Conservation (phyloP, 2,888 invertebrate species). For the Andricus quercusramuli region DNA sequence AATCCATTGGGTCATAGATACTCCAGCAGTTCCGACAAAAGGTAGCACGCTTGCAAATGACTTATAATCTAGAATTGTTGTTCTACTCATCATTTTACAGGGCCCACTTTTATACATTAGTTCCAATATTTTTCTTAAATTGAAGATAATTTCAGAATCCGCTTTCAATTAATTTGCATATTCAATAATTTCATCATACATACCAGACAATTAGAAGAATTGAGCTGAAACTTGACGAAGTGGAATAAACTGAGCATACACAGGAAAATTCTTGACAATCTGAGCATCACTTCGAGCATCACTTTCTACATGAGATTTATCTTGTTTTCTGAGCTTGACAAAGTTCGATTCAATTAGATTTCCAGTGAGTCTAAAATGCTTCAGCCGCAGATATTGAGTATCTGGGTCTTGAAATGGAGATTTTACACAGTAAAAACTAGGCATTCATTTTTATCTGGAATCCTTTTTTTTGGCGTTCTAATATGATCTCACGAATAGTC, state of each 20-base stretch:
- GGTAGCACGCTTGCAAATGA: too few relatives aligned
- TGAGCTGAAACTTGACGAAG: not conserved
- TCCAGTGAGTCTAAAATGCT: not conserved
- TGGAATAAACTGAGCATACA: not conserved
- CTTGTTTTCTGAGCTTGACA: not conserved
- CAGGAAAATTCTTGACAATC: not conserved
- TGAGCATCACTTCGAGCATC: not conserved
- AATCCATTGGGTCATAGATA: too few relatives aligned
- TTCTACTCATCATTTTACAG: too few relatives aligned
- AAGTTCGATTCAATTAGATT: constrained; percentile 14
- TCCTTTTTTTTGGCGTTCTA: too few relatives aligned
- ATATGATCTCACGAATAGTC: too few relatives aligned
- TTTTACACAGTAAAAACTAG: too few relatives aligned
- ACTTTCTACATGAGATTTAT: not conserved
- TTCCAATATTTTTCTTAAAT: too few relatives aligned
- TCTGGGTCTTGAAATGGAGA: not conserved
- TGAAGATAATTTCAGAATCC: not conserved
- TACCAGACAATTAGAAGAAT: constrained; percentile 3
- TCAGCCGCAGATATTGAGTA: not conserved
- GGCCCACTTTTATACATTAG: too few relatives aligned
- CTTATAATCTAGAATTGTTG: too few relatives aligned
- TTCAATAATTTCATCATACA: not conserved
- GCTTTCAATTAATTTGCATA: not conserved
- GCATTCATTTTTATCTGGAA: too few relatives aligned
- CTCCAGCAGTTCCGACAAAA: too few relatives aligned